Evolutionary conservation across 35 echinoderm and acorn worm genomes (phyloP), one percentile per base, ranked within the genome.

Genomic region (Amphiura filiformis): DNA sequence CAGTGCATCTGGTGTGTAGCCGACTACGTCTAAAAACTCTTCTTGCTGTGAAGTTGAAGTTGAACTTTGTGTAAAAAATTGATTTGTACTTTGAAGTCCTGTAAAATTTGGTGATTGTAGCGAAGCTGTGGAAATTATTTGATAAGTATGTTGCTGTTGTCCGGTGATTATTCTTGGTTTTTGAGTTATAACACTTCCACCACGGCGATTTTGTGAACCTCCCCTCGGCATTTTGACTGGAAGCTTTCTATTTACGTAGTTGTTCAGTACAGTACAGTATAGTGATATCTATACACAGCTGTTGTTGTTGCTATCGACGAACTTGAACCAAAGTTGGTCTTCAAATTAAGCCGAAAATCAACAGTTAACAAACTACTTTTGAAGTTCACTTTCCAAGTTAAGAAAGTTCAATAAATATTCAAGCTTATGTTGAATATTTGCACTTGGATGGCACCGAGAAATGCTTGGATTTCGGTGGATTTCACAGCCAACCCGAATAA

Each of bases 1-100:
- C 1, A 75, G 70, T 80, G 82, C 82, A 75, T 93, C 91, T 23
- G 95, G 95, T 28, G 95, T 97, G 70, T 83, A 97, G 12, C 91
- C 95, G 41, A 97, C 95, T 1, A 97, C 95, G 82, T 97, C 95
- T 12, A 97, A 38, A 20, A 93, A 65, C 37, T 96, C 94, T 39
- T 91, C 94, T 36, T 84, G 52, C 70, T 91, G 80, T n/a, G n/a
- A n/a, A n/a, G n/a, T n/a, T n/a, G n/a, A n/a, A n/a, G n/a, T n/a
- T n/a, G n/a, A n/a, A n/a, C n/a, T n/a, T 37, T 90, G 79, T 37
- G 56, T 49, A 70, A 82, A 77, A 14, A 65, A 34, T 13, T 83
- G 39, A 47, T 83, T 47, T 11, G 52, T 26, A 34, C 52, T 49
- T 56, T 77, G 34, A 41, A 84, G 65, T 34, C 78, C 78, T 7